Percentiles rank a stretch among this genome's conserved stretches.
Conservation (phyloP, 2,888 invertebrate species). For the Drosophila picticornis region DNA sequence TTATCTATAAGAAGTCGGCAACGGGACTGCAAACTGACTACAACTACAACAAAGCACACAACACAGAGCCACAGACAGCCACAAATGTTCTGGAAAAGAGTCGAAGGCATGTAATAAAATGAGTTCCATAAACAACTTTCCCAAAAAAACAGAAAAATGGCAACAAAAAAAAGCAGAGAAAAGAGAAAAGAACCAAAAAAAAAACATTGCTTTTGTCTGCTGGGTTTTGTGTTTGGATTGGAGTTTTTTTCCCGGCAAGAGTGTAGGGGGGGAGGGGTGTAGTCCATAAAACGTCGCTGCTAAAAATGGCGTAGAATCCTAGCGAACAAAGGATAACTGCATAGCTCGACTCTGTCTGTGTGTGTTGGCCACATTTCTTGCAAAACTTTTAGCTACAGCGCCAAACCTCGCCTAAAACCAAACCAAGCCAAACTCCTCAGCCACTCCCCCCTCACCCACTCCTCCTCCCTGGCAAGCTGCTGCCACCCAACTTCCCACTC, state of each 20-base stretch:
- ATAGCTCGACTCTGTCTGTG: conserved; percentile 35
- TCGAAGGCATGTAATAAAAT: conserved; percentile 67
- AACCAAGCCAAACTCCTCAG: background rate
- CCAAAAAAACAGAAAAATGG: conserved; percentile 44
- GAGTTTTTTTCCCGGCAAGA: background rate
- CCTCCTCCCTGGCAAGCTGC: rapidly evolving
- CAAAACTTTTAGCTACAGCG: conserved; percentile 56
- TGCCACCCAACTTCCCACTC: background rate
- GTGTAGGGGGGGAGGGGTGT: background rate
- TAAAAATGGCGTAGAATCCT: conserved; percentile 64
- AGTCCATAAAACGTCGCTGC: conserved; percentile 64
- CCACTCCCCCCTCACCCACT: background rate
- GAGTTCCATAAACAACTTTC: conserved; percentile 80
- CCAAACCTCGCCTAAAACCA: conserved; percentile 10
- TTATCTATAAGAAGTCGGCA: conserved; percentile 69
- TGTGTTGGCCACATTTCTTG: conserved; percentile 50
- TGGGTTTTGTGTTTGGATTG: conserved; percentile 20
- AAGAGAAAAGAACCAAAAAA: conserved; percentile 24
- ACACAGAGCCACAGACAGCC: conserved; percentile 2
- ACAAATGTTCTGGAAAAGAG: conserved; percentile 1
- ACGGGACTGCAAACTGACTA: conserved; percentile 48
- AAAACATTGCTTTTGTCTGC: conserved; percentile 56
- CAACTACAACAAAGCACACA: conserved; percentile 15
- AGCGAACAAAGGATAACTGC: conserved; percentile 73
- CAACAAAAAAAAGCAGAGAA: conserved; percentile 2